Evolutionary conservation across 2,888 invertebrate genomes (phyloP).

Genomic region (Spodoptera picta): DNA sequence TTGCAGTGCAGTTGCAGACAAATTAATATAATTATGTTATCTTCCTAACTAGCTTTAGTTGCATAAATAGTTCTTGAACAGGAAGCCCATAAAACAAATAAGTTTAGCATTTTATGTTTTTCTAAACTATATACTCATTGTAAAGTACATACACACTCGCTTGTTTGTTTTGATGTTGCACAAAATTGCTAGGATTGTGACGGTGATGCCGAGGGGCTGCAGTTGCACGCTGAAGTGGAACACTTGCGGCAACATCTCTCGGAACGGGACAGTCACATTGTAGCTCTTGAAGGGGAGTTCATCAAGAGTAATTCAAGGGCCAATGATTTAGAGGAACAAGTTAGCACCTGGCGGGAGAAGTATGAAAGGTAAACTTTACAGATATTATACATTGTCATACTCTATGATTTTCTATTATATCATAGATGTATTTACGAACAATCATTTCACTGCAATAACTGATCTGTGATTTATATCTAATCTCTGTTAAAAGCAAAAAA

Average conservation of each 20-base stretch:
- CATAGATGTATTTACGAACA: no score
- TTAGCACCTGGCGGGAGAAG: constrained; percentile 96
- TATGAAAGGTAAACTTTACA: constrained; percentile 91
- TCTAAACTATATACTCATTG: constrained; percentile 37
- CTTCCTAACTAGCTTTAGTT: no score
- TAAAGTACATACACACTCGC: constrained; percentile 61
- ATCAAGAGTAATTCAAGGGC: constrained; percentile 93
- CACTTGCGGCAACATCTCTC: constrained; percentile 94
- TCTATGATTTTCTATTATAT: no score
- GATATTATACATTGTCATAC: no score
- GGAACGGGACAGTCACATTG: constrained; percentile 94
- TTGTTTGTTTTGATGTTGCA: constrained; percentile 75
- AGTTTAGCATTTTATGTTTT: constrained; percentile 37
- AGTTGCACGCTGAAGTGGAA: constrained; percentile 96
- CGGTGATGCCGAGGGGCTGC: constrained; percentile 84
- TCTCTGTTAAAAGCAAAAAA: no score
- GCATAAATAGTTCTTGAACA: no score
- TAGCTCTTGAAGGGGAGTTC: constrained; percentile 95
- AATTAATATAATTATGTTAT: no score
- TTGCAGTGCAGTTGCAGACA: not conserved
- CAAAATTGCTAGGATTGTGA: constrained; percentile 81
- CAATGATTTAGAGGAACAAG: constrained; percentile 94
- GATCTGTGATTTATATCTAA: no score
- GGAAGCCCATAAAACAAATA: no score
- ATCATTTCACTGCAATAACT: no score